A percentile compares a stretch with the other conserved stretches of the same genome.
Conservation (phyloP, 2,888 invertebrate genomes). For the Polyploca ridens region DNA sequence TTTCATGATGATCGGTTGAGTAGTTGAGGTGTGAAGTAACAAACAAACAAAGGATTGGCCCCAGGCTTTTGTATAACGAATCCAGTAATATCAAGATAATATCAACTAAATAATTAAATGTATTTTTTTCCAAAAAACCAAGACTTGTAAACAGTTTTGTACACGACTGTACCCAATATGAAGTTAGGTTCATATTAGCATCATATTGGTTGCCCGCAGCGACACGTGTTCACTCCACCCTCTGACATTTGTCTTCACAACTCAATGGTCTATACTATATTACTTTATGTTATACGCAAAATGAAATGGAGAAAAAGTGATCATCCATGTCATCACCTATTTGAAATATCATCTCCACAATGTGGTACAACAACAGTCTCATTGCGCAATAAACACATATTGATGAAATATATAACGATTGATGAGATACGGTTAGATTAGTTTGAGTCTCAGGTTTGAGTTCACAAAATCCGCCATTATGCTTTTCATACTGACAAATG, state of each 20-base stretch:
- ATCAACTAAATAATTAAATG: no score
- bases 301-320: not conserved
- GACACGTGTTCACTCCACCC: constrained; percentile 7
- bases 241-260: not conserved
- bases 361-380: not conserved
- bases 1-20: no score
- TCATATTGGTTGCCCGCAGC: constrained; percentile 11
- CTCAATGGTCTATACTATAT: not conserved
- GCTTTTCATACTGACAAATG: not conserved
- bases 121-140: no score
- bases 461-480: not conserved
- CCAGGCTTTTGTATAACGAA: no score
- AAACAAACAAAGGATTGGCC: no score
- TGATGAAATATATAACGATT: not conserved
- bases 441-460: not conserved
- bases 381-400: not conserved
- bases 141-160: not conserved
- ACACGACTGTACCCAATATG: not conserved
- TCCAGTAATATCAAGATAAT: no score
- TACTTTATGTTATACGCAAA: not conserved
- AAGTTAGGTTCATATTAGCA: constrained; percentile 8
- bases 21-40: no score
- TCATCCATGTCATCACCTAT: not conserved
- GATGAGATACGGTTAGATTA: not conserved
- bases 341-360: not conserved